Evolutionary conservation across 2,797 vertebrate species (phyloP).

Genomic region (Geotrypetes seraphini): DNA sequence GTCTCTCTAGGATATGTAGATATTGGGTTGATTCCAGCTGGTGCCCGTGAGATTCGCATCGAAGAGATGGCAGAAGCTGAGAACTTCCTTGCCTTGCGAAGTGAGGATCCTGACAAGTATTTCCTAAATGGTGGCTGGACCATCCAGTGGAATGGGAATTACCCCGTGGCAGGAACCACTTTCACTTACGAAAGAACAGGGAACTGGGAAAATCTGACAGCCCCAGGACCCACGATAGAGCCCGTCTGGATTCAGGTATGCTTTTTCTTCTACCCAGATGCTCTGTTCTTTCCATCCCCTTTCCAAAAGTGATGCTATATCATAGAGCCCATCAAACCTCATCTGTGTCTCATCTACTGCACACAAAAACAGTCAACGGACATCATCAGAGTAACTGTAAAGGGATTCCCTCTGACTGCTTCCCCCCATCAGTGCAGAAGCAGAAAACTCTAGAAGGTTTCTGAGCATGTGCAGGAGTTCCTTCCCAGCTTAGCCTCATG

Average conservation of each 20-base stretch:
- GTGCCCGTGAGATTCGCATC: conserved; percentile 78
- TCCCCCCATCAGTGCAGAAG: too few species aligned
- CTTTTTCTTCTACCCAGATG: too few species aligned
- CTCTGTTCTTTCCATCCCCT: too few species aligned
- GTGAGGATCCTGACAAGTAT: conserved; percentile 75
- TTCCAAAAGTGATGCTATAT: too few species aligned
- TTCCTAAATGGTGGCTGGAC: conserved; percentile 91
- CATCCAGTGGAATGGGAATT: conserved; percentile 92
- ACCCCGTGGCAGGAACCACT: conserved; percentile 80
- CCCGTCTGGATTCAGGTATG: conserved; percentile 91
- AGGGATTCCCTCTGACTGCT: too few species aligned
- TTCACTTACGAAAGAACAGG: conserved; percentile 82
- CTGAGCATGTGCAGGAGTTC: too few species aligned
- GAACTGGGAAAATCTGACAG: conserved; percentile 85
- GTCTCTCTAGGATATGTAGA: conserved; percentile 75
- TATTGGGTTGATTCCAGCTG: conserved; percentile 83
- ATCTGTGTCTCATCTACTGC: too few species aligned
- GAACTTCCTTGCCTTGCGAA: conserved; percentile 84
- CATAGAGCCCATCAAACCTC: too few species aligned
- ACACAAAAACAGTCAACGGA: too few species aligned
- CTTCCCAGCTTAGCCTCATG: too few species aligned
- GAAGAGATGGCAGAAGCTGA: conserved; percentile 80
- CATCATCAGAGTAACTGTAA: too few species aligned
- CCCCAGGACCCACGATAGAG: conserved; percentile 82
- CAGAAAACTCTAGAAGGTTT: too few species aligned